Conservation (phyloP, 2,888 invertebrate species). For the Reticulitermes lucifugus region DNA sequence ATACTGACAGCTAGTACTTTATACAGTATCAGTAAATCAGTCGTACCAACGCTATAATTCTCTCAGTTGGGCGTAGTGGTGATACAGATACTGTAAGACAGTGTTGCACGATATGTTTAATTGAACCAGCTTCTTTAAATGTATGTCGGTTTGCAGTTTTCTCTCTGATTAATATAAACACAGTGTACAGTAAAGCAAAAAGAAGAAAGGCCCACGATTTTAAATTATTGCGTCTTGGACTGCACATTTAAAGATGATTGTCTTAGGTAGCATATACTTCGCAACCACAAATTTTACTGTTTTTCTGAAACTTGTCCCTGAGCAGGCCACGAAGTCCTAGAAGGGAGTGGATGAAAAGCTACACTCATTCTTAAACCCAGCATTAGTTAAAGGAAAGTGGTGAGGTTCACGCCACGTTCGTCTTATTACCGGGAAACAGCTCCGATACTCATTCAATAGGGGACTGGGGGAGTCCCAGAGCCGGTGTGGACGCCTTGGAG, state of each 20-base stretch:
- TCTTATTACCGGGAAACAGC: no score
- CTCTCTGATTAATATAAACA: not conserved
- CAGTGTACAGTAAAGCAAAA: not conserved
- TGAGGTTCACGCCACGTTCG: no score
- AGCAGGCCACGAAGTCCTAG: no score
- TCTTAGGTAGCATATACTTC: not conserved
- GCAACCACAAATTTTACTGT: no score
- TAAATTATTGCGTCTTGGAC: not conserved
- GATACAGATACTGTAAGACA: not conserved
- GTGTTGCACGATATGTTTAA: not conserved
- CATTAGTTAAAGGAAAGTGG: no score
- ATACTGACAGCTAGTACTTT: not conserved
- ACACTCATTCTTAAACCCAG: no score
- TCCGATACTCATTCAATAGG: no score
- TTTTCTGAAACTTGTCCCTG: no score
- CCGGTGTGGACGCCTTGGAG: no score
- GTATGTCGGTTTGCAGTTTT: not conserved
- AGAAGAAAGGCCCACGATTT: not conserved
- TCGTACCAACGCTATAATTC: not conserved
- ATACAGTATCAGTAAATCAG: not conserved
- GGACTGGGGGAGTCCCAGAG: no score
- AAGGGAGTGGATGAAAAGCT: no score
- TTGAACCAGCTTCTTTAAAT: not conserved
- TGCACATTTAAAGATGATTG: not conserved
- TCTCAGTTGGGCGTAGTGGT: not conserved